Base-by-base conservation (phyloP, 2,888 invertebrate species). In the Esperia sulphurella region DNA sequence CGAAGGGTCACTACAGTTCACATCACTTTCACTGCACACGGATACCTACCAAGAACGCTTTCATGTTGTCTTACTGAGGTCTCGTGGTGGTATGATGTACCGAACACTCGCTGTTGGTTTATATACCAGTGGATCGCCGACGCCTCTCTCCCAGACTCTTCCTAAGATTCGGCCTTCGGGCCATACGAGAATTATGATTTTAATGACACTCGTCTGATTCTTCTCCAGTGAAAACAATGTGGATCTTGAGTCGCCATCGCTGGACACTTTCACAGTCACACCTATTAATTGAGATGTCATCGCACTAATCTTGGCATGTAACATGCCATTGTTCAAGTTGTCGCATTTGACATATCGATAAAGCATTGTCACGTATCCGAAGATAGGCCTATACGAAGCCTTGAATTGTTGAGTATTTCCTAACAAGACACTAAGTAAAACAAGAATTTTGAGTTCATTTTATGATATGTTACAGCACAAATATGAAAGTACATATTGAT, bases 41-140 rank as follows among this genome's bases (percentile, higher is more conserved):
- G 60, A n/a, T 87, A 87, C 88, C 87, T 87, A 89, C 89, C 89
- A 89, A 87, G 85, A 89, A 89, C 73, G 88, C 89, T 87, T 87
- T 89, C 89, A 89, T 89, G 88, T 88, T 89, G 88, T 74, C 81
- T 85, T 83, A 76, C 84, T 83, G 86, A 86, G 84, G 79, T 80
- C 75, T 81, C 76, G 84, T 76, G 76, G 79, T 84, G 82, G 84
- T 88, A 70, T 88, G 88, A 87, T 88, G 88, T 82, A 85, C 77
- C 72, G 77, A 71, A 72, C 76, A 64, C 59, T 63, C 68, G 60
- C 74, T 61, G 71, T 68, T 68, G 75, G 75, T 72, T 87, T 89
- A 70, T 89, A 89, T 89, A 89, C 76, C 55, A 70, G 70, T 75
- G 70, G 70, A 53, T 71, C 69, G 79, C 51, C 73, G 75, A 69